These are phyloP conservation scores for Pelodytes ibericus DNA, from an alignment of 2,797 vertebrate genomes.

Conservation along the genomic window DNA sequence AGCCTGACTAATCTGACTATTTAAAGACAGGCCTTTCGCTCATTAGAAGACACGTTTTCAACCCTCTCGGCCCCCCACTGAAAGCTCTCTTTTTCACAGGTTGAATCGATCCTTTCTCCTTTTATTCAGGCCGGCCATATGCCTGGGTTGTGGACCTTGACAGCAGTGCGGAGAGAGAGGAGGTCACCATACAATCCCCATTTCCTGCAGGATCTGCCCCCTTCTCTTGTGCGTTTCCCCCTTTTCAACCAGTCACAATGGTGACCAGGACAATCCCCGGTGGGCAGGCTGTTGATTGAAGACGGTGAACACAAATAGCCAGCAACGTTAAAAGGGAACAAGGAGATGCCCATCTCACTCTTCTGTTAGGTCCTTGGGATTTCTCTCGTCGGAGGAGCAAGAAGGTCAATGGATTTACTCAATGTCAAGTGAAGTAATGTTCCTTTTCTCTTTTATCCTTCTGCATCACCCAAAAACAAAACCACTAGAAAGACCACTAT, in stretches of 20 bases:
- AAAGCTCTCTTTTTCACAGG: not conserved
- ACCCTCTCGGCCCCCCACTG: not conserved
- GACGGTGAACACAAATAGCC: constrained; percentile 73
- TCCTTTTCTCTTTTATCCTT: not conserved
- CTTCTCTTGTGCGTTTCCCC: not conserved
- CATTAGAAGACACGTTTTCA: too few relatives aligned
- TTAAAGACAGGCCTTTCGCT: too few relatives aligned
- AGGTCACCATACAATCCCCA: not conserved
- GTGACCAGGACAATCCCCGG: not conserved
- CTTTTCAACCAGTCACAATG: not conserved
- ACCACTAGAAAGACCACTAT: too few relatives aligned
- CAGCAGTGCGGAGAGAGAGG: not conserved
- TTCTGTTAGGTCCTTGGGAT: constrained; percentile 77
- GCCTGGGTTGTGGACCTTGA: not conserved
- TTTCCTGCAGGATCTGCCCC: not conserved
- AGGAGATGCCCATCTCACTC: constrained; percentile 70
- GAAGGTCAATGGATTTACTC: constrained; percentile 56
- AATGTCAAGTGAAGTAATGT: constrained; percentile 46
- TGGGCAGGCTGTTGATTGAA: constrained; percentile 72
- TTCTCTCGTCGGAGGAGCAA: constrained; percentile 69
- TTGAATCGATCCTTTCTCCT: not conserved
- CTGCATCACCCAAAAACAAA: too few relatives aligned
- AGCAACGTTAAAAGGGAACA: constrained; percentile 60
- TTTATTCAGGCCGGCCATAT: not conserved
- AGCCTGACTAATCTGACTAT: too few relatives aligned